Conservation (phyloP, 2,113 vertebrate genomes). For the Hepsetus odoe region DNA sequence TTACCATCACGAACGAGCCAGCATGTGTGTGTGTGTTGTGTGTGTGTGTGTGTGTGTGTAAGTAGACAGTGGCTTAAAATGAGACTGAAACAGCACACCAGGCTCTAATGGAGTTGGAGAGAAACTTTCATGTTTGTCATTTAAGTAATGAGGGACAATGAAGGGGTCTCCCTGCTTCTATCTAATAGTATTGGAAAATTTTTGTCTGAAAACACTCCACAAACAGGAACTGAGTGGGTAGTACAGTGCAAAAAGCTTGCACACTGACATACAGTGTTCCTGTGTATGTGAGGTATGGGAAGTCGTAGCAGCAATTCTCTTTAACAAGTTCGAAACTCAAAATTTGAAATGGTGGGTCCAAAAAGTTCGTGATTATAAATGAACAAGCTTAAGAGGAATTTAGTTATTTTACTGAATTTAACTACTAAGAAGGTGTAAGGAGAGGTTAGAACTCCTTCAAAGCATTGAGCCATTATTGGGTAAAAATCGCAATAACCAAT, state of each 20-base stretch:
- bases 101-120: constrained; percentile 62
- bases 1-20: too few relatives aligned
- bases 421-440: too few relatives aligned
- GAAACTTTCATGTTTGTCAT: constrained; percentile 58
- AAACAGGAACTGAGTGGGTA: constrained; percentile 43
- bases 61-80: constrained; percentile 46
- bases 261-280: constrained; percentile 30
- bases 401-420: too few relatives aligned
- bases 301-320: neutral
- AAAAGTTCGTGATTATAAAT: too few relatives aligned
- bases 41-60: constrained; percentile 18
- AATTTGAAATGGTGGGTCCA: too few relatives aligned
- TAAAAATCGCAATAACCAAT: too few relatives aligned
- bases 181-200: constrained; percentile 40
- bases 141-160: constrained; percentile 65
- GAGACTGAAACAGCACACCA: constrained; percentile 47
- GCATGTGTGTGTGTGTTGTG: too few relatives aligned
- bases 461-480: too few relatives aligned
- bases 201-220: constrained; percentile 51
- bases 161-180: constrained; percentile 67
- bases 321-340: neutral
- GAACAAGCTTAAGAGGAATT: too few relatives aligned
- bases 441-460: too few relatives aligned
- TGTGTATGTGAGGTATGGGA: constrained; percentile 11
- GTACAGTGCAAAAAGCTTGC: constrained; percentile 34